Percentiles rank a stretch among this genome's conserved stretches.
Evolutionary conservation across 2,888 invertebrate species (phyloP).

Genomic region (Odontomyia ornata): DNA sequence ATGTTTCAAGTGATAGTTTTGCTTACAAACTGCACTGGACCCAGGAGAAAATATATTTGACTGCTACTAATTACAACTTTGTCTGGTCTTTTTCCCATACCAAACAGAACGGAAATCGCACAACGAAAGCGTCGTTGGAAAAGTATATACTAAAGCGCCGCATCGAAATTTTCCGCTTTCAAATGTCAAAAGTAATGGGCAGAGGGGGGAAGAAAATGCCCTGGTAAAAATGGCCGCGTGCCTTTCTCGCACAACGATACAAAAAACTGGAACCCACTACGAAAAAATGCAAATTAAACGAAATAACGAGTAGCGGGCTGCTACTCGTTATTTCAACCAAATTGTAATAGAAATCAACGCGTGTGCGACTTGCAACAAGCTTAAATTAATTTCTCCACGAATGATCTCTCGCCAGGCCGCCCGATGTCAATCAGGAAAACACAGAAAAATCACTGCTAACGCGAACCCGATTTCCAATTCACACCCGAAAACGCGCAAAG

Average conservation of each 20-base stretch:
- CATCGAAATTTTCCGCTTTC: constrained; percentile 30
- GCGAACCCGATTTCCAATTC: constrained; percentile 15
- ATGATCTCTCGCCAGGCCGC: constrained; percentile 19
- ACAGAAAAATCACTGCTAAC: constrained; percentile 31
- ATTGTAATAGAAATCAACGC: not conserved
- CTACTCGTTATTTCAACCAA: not conserved
- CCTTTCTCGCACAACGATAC: constrained; percentile 46
- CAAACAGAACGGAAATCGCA: not conserved
- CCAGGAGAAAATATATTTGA: too few species aligned
- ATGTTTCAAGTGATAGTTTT: too few species aligned
- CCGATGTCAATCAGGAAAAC: not conserved
- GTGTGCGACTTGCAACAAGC: constrained; percentile 18
- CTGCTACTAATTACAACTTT: too few species aligned
- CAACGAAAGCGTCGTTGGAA: not conserved
- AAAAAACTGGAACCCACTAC: not conserved
- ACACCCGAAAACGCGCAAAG: constrained; percentile 19
- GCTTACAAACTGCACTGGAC: too few species aligned
- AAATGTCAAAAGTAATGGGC: constrained; percentile 29
- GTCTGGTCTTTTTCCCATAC: too few species aligned
- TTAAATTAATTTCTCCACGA: constrained; percentile 11
- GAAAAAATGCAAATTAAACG: not conserved
- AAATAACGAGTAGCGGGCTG: not conserved
- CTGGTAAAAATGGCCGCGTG: constrained; percentile 50
- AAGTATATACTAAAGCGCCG: not conserved
- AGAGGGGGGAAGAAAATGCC: constrained; percentile 36